Evolutionary conservation across 2,888 invertebrate species (phyloP).

Genomic region (Baccha elongata): DNA sequence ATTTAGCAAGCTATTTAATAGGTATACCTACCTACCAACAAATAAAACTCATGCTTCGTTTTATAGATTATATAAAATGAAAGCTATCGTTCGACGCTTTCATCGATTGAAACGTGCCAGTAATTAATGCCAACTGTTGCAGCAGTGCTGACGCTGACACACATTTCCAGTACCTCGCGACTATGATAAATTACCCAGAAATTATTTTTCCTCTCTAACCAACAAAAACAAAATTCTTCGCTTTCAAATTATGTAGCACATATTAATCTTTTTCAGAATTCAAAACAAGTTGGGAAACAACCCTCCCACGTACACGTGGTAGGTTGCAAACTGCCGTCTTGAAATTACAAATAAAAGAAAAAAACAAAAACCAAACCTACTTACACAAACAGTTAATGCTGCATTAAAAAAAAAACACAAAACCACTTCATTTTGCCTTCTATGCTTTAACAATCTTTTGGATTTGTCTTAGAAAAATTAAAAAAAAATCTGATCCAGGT

Average conservation of each 20-base stretch:
- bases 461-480: slow-evolving; percentile 41
- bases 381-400: slow-evolving; percentile 28
- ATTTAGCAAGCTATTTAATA: too few relatives aligned
- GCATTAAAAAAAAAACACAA: slow-evolving; percentile 12
- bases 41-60: background rate
- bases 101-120: slow-evolving; percentile 3
- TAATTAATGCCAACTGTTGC: slow-evolving; percentile 22
- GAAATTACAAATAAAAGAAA: slow-evolving; percentile 32
- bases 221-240: background rate
- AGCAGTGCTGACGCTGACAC: background rate
- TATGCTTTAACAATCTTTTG: slow-evolving; percentile 33
- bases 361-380: slow-evolving; percentile 29
- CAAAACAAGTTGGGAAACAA: slow-evolving; percentile 47
- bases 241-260: slow-evolving; percentile 11
- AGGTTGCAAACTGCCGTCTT: slow-evolving; percentile 42
- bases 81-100: slow-evolving; percentile 3
- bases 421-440: slow-evolving; percentile 50
- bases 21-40: too few relatives aligned
- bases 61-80: background rate
- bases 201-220: slow-evolving; percentile 7
- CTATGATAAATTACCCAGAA: slow-evolving; percentile 27
- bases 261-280: slow-evolving; percentile 37
- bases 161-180: slow-evolving; percentile 30
- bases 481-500: slow-evolving; percentile 63
- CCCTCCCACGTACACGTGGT: slow-evolving; percentile 62